These are phyloP conservation scores for Astropecten irregularis DNA, from an alignment of 53 echinoderm and acorn worm genomes.

Conservation along the genomic window DNA sequence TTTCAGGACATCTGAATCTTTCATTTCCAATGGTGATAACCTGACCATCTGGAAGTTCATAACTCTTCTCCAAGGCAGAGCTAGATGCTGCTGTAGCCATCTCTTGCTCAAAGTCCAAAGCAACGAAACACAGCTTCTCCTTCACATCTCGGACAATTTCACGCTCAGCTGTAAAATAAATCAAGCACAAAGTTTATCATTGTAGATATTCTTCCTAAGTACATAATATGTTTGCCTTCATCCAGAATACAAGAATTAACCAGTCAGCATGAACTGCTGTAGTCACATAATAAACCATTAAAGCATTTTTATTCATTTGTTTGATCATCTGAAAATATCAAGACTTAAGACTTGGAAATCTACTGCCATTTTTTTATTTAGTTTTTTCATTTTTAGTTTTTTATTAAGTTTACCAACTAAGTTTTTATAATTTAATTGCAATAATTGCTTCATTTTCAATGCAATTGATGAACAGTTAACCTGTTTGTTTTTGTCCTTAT, in stretches of 20 bases:
- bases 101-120: conserved; percentile 64
- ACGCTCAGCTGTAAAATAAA: conserved; percentile 53
- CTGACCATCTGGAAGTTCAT: conserved; percentile 56
- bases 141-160: conserved; percentile 69
- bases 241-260: background rate
- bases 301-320: background rate
- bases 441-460: background rate
- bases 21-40: conserved; percentile 71
- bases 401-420: no score
- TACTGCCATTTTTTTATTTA: no score
- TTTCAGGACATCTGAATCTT: conserved; percentile 80
- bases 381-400: no score
- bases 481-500: background rate
- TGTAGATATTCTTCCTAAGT: background rate
- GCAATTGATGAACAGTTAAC: background rate
- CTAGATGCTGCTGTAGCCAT: conserved; percentile 56
- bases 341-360: background rate
- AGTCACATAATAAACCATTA: background rate
- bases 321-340: background rate
- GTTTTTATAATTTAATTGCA: no score
- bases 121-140: conserved; percentile 65
- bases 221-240: background rate
- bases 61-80: conserved; percentile 51
- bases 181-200: background rate
- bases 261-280: background rate